Base-by-base conservation (phyloP, 1,140 invertebrate genomes). In the Rhyacophila brunnea region DNA sequence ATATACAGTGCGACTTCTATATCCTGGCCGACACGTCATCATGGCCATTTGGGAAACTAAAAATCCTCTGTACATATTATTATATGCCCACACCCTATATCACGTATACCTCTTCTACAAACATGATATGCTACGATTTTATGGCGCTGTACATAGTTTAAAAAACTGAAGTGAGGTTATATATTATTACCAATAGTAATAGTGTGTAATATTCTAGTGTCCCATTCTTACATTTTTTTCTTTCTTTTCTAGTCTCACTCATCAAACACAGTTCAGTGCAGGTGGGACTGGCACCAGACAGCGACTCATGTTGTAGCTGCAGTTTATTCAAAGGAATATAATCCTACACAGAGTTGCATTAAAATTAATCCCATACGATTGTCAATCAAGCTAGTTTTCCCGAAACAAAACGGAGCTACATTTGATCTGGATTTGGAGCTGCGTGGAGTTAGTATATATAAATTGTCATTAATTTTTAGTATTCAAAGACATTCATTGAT, bases 211-310 rank as follows among this genome's bases (percentile, higher is more conserved):
- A n/a, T n/a, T n/a, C n/a, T n/a, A n/a, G n/a, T n/a, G n/a, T n/a
- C n/a, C n/a, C n/a, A n/a, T n/a, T n/a, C n/a, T n/a, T n/a, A n/a
- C n/a, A n/a, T n/a, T n/a, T n/a, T n/a, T n/a, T n/a, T n/a, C n/a
- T n/a, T 44, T 47, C 28, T 1, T 14, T 71, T 76, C 50, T 67
- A 82, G 79, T 70, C 69, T 68, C 67, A 74, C 44, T 68, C 74
- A 54, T 75, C 80, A 35, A 81, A 83, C 66, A 79, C 75, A 47
- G 81, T 89, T 1, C 83, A 88, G 53, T 98, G 94, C 72, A 84
- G 95, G 19, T 87, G 91, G 78, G 96, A 98, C 73, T 98, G 92
- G 89, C 91, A 95, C 80, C 94, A 96, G 78, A 96, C 93, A 10
- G 87, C 84, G 7, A 83, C 81, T 2, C 80, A 85, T 76, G 88